Evolutionary conservation across 2,113 vertebrate genomes (phyloP).

Genomic region (Phalacrocorax carbo): DNA sequence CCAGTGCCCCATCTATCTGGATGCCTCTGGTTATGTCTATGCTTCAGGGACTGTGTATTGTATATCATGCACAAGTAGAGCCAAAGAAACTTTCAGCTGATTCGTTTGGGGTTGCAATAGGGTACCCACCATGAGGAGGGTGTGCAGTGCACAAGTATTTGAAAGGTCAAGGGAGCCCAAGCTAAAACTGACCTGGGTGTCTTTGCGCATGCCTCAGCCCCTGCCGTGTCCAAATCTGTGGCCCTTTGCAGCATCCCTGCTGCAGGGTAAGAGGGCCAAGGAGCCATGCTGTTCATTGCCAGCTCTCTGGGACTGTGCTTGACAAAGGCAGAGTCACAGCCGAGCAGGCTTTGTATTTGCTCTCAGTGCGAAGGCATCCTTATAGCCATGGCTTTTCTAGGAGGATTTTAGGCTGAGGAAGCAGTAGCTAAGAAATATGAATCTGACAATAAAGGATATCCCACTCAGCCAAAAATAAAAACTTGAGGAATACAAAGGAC

Average conservation of each 20-base stretch:
- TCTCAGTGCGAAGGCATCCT: background rate
- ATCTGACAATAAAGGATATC: background rate
- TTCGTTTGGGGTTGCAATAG: background rate
- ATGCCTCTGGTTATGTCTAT: background rate
- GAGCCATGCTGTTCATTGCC: background rate
- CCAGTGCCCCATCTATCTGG: background rate
- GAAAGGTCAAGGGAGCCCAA: background rate
- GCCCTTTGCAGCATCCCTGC: background rate
- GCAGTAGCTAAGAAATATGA: background rate
- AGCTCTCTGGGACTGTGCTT: background rate
- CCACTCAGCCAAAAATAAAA: background rate
- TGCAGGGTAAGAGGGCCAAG: background rate
- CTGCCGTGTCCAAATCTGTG: background rate
- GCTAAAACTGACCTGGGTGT: background rate
- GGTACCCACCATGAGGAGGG: background rate
- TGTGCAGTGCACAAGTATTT: background rate
- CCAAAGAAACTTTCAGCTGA: background rate
- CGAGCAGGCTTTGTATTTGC: background rate
- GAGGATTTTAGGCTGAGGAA: background rate
- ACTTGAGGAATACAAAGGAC: background rate
- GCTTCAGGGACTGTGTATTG: background rate
- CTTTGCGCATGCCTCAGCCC: background rate
- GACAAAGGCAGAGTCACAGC: background rate
- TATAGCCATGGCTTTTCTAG: background rate
- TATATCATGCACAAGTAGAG: background rate